Percentiles rank a stretch among this genome's conserved stretches.
phyloP scores from a whole-genome alignment of 2,888 invertebrate genomes.

The Antheraea yamamai region DNA sequence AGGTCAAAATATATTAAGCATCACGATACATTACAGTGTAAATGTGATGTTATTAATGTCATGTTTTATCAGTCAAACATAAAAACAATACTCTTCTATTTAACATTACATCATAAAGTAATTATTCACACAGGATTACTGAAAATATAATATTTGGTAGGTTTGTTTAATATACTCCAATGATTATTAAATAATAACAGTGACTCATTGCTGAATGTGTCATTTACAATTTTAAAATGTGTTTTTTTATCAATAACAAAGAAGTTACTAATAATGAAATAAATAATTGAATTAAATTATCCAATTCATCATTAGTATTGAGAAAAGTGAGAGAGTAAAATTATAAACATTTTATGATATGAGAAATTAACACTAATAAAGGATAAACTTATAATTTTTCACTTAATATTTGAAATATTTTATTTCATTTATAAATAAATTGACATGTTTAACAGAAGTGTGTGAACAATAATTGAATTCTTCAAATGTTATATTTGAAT shows the following conservation, averaged over 20 bases:
- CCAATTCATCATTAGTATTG: neutral
- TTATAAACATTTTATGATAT: neutral
- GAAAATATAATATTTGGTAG: neutral
- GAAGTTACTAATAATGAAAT: neutral
- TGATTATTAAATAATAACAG: neutral
- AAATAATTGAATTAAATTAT: neutral
- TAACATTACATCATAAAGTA: neutral
- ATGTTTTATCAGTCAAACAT: neutral
- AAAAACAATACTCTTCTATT: neutral
- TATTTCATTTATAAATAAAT: neutral
- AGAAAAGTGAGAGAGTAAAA: neutral
- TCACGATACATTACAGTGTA: neutral
- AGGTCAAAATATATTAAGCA: neutral
- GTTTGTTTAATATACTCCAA: neutral
- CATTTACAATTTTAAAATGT: conserved; percentile 3
- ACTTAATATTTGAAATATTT: neutral
- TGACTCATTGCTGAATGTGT: neutral
- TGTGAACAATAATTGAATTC: neutral
- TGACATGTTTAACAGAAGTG: neutral
- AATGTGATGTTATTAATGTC: neutral
- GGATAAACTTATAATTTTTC: neutral
- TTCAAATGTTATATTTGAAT: neutral
- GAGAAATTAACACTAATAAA: neutral
- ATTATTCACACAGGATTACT: neutral
- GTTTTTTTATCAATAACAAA: neutral